phyloP scores from a whole-genome alignment of 1,140 invertebrate species.

The Drosophila eugracilis region DNA sequence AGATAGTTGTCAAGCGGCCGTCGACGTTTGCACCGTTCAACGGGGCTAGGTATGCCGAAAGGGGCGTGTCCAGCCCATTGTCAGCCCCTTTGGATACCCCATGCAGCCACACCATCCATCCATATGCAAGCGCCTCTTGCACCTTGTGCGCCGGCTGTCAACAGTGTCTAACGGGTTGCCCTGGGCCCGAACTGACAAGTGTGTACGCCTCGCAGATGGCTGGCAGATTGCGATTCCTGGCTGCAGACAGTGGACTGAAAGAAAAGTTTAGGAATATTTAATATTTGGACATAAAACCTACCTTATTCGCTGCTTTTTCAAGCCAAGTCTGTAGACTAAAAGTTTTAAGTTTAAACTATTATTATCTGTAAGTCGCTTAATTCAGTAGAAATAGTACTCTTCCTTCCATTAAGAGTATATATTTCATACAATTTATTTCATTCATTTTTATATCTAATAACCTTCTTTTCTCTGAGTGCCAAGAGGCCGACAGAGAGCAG shows the following conservation, averaged over 20 bases:
- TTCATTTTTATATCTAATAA: not conserved
- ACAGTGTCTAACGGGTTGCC: slow-evolving; percentile 72
- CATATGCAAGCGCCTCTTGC: slow-evolving; percentile 24
- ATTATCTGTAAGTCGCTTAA: too few relatives aligned
- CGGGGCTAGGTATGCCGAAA: slow-evolving; percentile 27
- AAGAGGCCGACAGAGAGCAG: slow-evolving; percentile 18
- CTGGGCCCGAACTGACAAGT: slow-evolving; percentile 70
- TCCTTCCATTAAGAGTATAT: too few relatives aligned
- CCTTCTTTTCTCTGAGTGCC: slow-evolving; percentile 4
- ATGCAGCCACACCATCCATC: not conserved
- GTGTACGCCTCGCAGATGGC: slow-evolving; percentile 78
- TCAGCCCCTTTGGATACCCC: not conserved
- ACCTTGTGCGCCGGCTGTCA: slow-evolving; percentile 67
- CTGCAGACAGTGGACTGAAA: slow-evolving; percentile 4
- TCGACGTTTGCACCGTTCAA: slow-evolving; percentile 17
- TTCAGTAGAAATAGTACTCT: too few relatives aligned
- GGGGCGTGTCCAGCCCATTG: slow-evolving; percentile 23
- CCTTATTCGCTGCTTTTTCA: too few relatives aligned
- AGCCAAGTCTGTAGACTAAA: too few relatives aligned
- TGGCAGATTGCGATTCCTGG: slow-evolving; percentile 51
- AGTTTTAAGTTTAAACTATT: too few relatives aligned
- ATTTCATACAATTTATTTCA: too few relatives aligned
- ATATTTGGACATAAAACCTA: not conserved
- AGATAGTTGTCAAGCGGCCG: slow-evolving; percentile 54
- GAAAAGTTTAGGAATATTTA: not conserved